These are phyloP conservation scores for Alviniconcha strummeri DNA, from an alignment of 2,888 invertebrate species.

Conservation along the genomic window DNA sequence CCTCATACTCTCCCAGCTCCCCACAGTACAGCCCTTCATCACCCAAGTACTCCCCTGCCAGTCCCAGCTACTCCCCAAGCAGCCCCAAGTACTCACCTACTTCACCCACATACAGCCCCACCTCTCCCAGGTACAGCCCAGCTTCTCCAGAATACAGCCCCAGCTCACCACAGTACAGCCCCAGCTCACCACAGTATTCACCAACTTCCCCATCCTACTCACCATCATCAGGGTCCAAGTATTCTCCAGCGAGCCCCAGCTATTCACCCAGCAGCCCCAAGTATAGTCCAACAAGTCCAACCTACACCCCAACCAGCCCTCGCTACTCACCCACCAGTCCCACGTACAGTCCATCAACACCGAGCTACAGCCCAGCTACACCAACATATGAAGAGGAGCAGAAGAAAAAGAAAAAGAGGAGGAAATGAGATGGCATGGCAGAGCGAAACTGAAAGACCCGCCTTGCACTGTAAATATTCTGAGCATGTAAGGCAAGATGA, in stretches of 20 bases:
- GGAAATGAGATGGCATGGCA: background rate
- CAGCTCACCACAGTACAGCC: slow-evolving; percentile 81
- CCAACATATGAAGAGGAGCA: slow-evolving; percentile 71
- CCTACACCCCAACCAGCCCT: slow-evolving; percentile 66
- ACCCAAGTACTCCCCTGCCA: slow-evolving; percentile 70
- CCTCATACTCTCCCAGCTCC: slow-evolving; percentile 81
- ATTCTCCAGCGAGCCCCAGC: slow-evolving; percentile 77
- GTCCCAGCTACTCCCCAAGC: slow-evolving; percentile 73
- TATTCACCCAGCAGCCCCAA: slow-evolving; percentile 77
- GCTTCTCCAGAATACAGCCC: slow-evolving; percentile 66
- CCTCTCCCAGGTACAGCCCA: slow-evolving; percentile 65
- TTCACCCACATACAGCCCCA: slow-evolving; percentile 63
- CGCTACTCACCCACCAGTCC: slow-evolving; percentile 68
- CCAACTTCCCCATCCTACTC: slow-evolving; percentile 69
- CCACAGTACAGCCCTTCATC: slow-evolving; percentile 73
- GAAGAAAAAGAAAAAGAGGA: slow-evolving; percentile 22
- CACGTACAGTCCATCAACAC: slow-evolving; percentile 74
- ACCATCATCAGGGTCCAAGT: slow-evolving; percentile 65
- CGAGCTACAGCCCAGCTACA: slow-evolving; percentile 78
- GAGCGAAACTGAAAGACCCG: too few relatives aligned
- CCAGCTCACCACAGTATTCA: slow-evolving; percentile 64
- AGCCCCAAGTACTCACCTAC: slow-evolving; percentile 69
- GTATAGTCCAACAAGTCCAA: slow-evolving; percentile 62
- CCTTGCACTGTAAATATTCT: too few relatives aligned
- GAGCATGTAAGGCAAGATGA: too few relatives aligned